Percentiles rank a stretch among this genome's conserved stretches.
Conservation (phyloP, 2,888 invertebrate species). For the Lamproptera curius region DNA sequence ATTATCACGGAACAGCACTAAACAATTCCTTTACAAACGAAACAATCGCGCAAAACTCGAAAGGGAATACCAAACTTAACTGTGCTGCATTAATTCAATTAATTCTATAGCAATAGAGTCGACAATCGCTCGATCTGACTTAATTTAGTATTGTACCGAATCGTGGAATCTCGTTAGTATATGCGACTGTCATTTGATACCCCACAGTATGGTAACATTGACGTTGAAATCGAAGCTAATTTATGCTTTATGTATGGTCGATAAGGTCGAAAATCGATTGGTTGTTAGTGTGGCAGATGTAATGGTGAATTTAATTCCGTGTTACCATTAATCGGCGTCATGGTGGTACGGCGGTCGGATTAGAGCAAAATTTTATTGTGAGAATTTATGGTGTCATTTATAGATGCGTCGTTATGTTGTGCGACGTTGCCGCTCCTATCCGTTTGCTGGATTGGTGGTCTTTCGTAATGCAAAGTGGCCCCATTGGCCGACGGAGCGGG, state of each 20-base stretch:
- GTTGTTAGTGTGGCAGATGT: constrained; percentile 45
- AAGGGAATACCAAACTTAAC: constrained; percentile 38
- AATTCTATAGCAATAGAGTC: constrained; percentile 38
- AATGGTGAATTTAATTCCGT: constrained; percentile 69
- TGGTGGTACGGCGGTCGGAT: constrained; percentile 51
- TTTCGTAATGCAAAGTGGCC: not conserved
- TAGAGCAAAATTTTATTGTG: constrained; percentile 62
- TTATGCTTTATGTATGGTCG: constrained; percentile 34
- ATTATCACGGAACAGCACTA: constrained; percentile 49
- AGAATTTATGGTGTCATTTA: constrained; percentile 42
- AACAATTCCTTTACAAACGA: constrained; percentile 61
- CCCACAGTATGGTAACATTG: constrained; percentile 42
- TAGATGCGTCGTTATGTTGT: constrained; percentile 23
- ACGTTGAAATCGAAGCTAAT: constrained; percentile 28
- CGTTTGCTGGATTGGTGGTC: constrained; percentile 17
- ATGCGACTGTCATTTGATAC: constrained; percentile 67
- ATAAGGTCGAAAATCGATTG: constrained; percentile 40
- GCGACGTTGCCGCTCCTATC: constrained; percentile 33
- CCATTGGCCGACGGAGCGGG: too few species aligned
- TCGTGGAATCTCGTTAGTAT: constrained; percentile 63
- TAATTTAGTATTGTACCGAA: constrained; percentile 47
- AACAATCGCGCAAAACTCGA: constrained; percentile 48
- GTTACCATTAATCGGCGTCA: constrained; percentile 67
- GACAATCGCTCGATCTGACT: constrained; percentile 36
- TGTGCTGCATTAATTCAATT: constrained; percentile 18